Conservation (phyloP, 2,113 vertebrate species). For the Tinamus guttatus region DNA sequence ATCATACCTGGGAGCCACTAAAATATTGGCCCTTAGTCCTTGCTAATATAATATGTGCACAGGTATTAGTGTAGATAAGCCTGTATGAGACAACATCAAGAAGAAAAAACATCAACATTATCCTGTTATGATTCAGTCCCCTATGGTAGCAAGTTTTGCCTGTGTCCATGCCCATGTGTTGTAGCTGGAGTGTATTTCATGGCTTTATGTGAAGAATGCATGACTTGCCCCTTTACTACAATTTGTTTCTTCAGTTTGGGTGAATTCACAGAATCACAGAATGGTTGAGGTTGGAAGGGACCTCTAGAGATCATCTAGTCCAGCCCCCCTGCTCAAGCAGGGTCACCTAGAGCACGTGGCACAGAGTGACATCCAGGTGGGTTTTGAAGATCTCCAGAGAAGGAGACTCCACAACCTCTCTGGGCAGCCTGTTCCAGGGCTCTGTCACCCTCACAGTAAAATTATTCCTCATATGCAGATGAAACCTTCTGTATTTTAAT, state of each 20-base stretch:
- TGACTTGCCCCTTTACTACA: background rate
- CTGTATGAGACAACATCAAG: background rate
- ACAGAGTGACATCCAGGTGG: no score
- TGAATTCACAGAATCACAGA: background rate
- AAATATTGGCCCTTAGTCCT: background rate
- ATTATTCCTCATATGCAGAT: no score
- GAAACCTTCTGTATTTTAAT: no score
- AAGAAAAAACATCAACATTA: background rate
- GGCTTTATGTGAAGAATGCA: background rate
- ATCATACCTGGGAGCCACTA: background rate
- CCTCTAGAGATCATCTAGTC: no score
- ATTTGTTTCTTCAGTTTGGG: background rate
- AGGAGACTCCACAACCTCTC: no score
- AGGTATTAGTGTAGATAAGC: background rate
- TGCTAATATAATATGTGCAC: background rate
- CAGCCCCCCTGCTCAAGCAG: no score
- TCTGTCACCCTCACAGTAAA: no score
- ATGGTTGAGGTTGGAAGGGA: no score
- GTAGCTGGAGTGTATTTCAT: background rate
- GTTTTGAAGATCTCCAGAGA: no score
- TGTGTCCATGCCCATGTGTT: background rate
- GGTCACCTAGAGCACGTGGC: no score
- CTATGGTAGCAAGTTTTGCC: background rate
- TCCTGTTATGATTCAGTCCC: background rate
- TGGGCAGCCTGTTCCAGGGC: no score